Evolutionary conservation across 2,888 invertebrate genomes (phyloP), one percentile per base, ranked within the genome.

Genomic region (Lysandra coridon): DNA sequence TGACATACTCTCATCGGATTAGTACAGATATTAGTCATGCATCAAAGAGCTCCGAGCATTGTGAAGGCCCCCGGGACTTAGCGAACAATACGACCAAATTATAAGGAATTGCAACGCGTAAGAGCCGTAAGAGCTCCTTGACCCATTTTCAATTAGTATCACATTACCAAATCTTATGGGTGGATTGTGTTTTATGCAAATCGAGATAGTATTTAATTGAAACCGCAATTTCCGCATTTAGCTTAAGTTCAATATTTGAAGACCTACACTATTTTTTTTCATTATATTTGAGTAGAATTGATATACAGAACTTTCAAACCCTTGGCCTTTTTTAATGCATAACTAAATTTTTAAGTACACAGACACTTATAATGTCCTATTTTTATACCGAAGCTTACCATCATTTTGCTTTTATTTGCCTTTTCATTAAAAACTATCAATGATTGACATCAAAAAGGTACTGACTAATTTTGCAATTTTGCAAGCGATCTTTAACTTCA

Each of bases 21-120:
- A 93, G 92, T 91, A 85, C 85, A 88, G 90, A 89, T 89, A 91
- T 93, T 93, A 93, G 88, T 85, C 89, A 93, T 91, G 92, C 93
- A 91, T 94, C 93, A 94, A 94, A 93, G 92, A 89, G 85, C 85
- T 84, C 84, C 85, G 85, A 90, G 86, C 84, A 89, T 88, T 87
- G 88, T 89, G 84, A 84, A 90, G 89, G 86, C 89, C 88, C 85
- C 85, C 86, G 84, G 86, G 91, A 90, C 90, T 91, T 87, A 85
- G 82, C 84, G 87, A 93, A 94, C 93, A 94, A 94, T 93, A 86
- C 87, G 83, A 86, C 86, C 88, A 89, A 91, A 92, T 92, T 91
- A 93, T 91, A 89, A 87, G 88, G 89, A 87, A 89, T 90, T 87
- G 90, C 88, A 86, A 91, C 88, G 84, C 88, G 86, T 85, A 86